Conservation (phyloP, 35 echinoderm and acorn worm genomes). For the Apostichopus parvimensis region DNA sequence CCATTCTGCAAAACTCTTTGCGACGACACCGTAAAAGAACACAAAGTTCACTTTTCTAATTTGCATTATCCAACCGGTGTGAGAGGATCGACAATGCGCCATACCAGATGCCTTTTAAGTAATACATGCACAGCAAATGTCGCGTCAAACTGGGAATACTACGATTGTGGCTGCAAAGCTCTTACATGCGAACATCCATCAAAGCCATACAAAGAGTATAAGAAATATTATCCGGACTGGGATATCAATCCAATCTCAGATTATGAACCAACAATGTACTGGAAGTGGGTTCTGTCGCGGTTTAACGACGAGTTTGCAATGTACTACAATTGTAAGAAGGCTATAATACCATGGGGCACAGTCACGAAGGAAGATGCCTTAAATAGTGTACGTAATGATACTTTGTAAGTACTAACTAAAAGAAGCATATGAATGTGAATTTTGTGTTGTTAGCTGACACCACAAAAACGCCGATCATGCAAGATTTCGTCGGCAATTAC, state of each 20-base stretch:
- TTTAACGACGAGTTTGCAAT: conserved; percentile 15
- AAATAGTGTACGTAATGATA: neutral
- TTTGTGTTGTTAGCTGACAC: no score
- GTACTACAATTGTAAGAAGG: neutral
- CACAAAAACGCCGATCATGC: no score
- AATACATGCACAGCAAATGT: no score
- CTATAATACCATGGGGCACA: neutral
- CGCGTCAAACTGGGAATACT: no score
- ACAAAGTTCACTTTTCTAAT: conserved; percentile 19
- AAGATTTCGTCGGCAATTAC: no score
- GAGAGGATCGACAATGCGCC: neutral
- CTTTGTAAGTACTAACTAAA: neutral
- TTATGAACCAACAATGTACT: conserved; percentile 16
- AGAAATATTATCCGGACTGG: conserved; percentile 22
- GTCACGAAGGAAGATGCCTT: neutral
- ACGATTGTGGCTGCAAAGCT: no score
- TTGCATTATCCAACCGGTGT: neutral
- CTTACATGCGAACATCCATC: neutral
- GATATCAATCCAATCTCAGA: conserved; percentile 6
- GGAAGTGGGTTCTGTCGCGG: no score
- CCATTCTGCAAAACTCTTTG: no score
- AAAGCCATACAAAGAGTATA: conserved; percentile 20
- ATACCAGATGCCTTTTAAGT: neutral
- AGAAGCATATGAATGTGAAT: no score
- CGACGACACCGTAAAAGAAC: neutral